Conservation (phyloP, 2,113 vertebrate species). For the Oreochromis spilurus region DNA sequence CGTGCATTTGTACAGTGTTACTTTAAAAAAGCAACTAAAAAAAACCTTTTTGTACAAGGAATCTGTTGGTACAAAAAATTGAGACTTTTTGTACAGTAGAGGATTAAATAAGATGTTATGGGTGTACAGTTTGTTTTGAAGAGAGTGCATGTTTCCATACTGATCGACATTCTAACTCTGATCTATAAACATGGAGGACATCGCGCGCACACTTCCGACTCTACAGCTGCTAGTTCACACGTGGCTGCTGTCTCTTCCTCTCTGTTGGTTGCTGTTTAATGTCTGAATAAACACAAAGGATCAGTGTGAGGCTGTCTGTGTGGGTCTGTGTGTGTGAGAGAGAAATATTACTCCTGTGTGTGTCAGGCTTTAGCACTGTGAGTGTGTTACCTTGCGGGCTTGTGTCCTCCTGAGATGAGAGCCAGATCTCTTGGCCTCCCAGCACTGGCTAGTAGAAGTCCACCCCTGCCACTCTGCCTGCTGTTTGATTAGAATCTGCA, state of each 20-base stretch:
- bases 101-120: slow-evolving; percentile 38
- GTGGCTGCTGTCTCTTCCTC: slow-evolving; percentile 48
- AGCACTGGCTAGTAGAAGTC: slow-evolving; percentile 31
- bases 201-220: background rate
- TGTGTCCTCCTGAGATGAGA: slow-evolving; percentile 25
- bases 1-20: slow-evolving; percentile 52
- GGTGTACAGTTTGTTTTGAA: slow-evolving; percentile 54
- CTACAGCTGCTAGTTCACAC: slow-evolving; percentile 27
- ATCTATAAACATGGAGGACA: background rate
- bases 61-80: slow-evolving; percentile 9
- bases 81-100: slow-evolving; percentile 58
- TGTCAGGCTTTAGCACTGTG: background rate
- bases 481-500: slow-evolving; percentile 21
- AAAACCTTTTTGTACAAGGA: slow-evolving; percentile 56
- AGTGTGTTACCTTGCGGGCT: slow-evolving; percentile 14
- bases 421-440: slow-evolving; percentile 53
- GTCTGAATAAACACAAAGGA: slow-evolving; percentile 63
- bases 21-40: slow-evolving; percentile 24
- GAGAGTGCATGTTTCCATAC: slow-evolving; percentile 63
- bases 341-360: background rate
- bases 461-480: slow-evolving; percentile 7
- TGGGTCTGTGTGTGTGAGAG: background rate
- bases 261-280: slow-evolving; percentile 50
- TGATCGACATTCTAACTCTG: background rate
- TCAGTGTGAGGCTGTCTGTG: slow-evolving; percentile 10